Conservation (phyloP, 2,888 invertebrate species). For the Empis livida region DNA sequence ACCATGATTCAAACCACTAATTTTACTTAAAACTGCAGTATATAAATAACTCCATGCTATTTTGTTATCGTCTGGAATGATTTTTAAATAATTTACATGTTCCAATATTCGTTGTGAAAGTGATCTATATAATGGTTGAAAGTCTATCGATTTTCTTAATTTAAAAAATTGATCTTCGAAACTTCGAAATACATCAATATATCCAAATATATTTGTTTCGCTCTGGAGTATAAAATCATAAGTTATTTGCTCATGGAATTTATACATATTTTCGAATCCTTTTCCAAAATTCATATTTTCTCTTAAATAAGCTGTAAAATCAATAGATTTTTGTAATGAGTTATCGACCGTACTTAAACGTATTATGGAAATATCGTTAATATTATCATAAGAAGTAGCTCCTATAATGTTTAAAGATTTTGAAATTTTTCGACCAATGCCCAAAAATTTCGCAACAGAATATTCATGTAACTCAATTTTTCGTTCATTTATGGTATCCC, state of each 20-base stretch:
- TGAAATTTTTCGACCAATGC: neutral
- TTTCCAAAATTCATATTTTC: no score
- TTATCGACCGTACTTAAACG: no score
- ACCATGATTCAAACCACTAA: neutral
- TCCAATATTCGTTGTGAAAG: neutral
- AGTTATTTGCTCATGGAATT: no score
- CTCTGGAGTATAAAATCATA: neutral
- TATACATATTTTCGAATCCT: no score
- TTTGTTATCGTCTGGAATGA: neutral
- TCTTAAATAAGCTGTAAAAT: no score
- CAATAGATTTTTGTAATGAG: no score
- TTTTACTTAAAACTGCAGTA: neutral
- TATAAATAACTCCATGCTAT: neutral
- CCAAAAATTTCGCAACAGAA: slow-evolving; percentile 11
- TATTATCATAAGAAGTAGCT: neutral
- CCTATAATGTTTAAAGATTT: neutral
- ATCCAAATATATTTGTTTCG: neutral
- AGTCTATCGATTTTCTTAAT: neutral
- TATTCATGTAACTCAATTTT: slow-evolving; percentile 1
- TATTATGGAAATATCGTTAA: no score
- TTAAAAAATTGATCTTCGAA: neutral
- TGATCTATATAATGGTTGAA: neutral
- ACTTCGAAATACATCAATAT: neutral
- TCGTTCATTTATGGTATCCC: slow-evolving; percentile 1
- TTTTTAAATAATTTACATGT: neutral